phyloP scores from a whole-genome alignment of 2,888 invertebrate species.

The Ceraclea dissimilis region DNA sequence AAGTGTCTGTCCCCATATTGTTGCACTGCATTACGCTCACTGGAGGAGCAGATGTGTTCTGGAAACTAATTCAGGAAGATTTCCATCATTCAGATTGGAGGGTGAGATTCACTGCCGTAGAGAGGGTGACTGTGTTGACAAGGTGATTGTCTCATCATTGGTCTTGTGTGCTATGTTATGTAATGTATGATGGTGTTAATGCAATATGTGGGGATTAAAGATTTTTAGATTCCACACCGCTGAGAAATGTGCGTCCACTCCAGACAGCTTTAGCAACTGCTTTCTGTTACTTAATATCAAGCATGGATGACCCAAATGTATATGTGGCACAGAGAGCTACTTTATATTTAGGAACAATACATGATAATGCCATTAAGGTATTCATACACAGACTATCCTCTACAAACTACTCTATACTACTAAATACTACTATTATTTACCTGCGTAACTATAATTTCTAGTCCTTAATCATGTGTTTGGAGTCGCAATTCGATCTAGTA shows the following conservation, averaged over 20 bases:
- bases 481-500: conserved; percentile 96
- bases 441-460: conserved; percentile 34
- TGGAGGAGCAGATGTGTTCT: conserved; percentile 91
- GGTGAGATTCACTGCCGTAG: conserved; percentile 88
- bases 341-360: conserved; percentile 87
- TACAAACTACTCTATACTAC: neutral
- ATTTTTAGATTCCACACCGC: conserved; percentile 86
- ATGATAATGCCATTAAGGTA: conserved; percentile 79
- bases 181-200: too few relatives aligned
- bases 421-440: too few relatives aligned
- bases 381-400: neutral
- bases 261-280: conserved; percentile 94
- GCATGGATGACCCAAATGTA: conserved; percentile 92
- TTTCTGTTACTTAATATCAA: conserved; percentile 92
- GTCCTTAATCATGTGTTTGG: conserved; percentile 87
- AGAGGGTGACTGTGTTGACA: conserved; percentile 87
- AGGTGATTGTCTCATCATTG: conserved; percentile 39
- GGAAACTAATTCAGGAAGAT: conserved; percentile 89
- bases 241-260: conserved; percentile 72
- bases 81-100: conserved; percentile 89
- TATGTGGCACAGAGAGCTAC: conserved; percentile 92
- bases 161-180: too few relatives aligned
- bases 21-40: conserved; percentile 93
- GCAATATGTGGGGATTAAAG: too few relatives aligned
- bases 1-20: conserved; percentile 84